Base-by-base conservation (phyloP, 1,140 invertebrate species). In the Cardiocondyla obscurior region DNA sequence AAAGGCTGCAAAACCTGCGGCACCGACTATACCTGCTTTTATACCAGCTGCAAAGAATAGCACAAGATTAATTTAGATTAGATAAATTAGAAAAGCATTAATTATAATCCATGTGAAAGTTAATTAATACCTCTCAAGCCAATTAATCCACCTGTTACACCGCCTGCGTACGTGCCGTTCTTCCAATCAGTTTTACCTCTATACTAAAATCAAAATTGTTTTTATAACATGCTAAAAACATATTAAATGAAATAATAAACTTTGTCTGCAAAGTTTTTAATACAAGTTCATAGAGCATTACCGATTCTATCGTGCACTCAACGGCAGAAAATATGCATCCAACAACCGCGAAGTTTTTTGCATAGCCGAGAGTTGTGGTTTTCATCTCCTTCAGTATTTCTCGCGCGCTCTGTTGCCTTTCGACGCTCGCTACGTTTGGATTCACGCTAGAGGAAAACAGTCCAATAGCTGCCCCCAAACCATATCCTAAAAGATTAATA, bases 321-420 rank as follows among this genome's bases (percentile, higher is more conserved):
- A 98, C 96, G 7, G 96, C 97, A 39, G 99, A 97, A 94, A 99
- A 99, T 62, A 99, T 95, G 25, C 97, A 96, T 73, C 99, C 99
- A 86, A 99, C 95, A 58, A 99, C 94, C 22, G 98, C 99, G 96
- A 99, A 99, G 93, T 99, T 99, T 94, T 99, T 99, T 0, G 97
- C 99, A 94, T 99, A 99, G 69, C 97, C 96, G 51, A 98, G 92
- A 65, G 98, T 98, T 6, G 98, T 97, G 0, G 94, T 95, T 94
- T 97, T 98, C 98, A 99, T 99, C 94, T 99, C 99, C 55, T 96
- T 93, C 79, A 99, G 96, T 57, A 98, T 96, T 94, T 98, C 96
- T 86, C 96, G 93, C 0, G 97, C 97, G 14, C 97, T 97, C 94
- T 98, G 98, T 87, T 96, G 96, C 92, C 97, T 97, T 90, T 97